phyloP scores from a whole-genome alignment of 2,797 vertebrate species.

The Coracias cyanogaster region DNA sequence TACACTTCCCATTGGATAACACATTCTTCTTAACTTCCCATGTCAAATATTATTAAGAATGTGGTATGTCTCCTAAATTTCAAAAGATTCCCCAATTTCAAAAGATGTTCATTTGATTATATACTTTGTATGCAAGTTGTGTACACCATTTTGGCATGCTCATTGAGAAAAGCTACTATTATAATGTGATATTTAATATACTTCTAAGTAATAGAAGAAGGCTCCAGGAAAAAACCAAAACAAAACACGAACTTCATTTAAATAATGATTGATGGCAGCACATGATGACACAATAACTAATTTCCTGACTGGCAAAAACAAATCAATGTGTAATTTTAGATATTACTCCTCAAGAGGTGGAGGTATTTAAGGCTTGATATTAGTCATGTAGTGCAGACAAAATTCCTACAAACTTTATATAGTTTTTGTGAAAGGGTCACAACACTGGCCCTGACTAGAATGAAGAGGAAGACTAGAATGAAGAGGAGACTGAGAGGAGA shows the following conservation, averaged over 20 bases:
- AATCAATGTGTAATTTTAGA: neutral
- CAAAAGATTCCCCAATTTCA: neutral
- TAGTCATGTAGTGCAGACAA: neutral
- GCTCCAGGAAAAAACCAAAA: neutral
- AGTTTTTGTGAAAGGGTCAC: neutral
- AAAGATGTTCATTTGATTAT: neutral
- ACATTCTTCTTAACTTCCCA: neutral
- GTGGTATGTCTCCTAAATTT: neutral
- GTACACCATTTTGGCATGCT: neutral
- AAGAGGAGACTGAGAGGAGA: too few species aligned
- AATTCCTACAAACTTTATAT: neutral
- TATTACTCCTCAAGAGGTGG: neutral
- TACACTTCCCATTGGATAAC: neutral
- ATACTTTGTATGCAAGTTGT: neutral
- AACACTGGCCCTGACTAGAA: neutral
- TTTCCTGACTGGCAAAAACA: neutral
- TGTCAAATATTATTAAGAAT: neutral
- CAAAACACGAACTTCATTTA: neutral
- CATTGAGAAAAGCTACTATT: neutral
- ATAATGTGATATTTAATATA: neutral
- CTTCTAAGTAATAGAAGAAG: neutral
- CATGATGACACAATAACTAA: neutral
- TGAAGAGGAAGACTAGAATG: too few species aligned
- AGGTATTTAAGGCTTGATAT: neutral
- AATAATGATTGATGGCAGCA: neutral